Conservation (phyloP, 2,888 invertebrate species). For the Trisateles emortualis region DNA sequence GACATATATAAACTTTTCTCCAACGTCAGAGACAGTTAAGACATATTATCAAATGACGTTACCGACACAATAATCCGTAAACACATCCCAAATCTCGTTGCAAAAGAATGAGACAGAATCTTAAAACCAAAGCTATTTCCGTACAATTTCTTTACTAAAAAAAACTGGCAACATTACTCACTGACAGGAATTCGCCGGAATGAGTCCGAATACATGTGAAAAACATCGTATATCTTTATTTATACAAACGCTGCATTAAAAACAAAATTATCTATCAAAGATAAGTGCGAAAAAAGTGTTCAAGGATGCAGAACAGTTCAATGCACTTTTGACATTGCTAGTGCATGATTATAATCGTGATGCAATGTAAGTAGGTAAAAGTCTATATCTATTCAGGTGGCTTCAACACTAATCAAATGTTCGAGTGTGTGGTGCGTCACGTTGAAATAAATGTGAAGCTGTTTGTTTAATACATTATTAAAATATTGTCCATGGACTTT, state of each 20-base stretch:
- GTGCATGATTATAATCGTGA: constrained; percentile 66
- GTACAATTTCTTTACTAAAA: constrained; percentile 19
- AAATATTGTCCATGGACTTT: no score
- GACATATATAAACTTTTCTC: no score
- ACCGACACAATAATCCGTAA: constrained; percentile 13
- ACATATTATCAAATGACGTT: constrained; percentile 8
- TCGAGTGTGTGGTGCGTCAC: constrained; percentile 12
- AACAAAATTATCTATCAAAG: constrained; percentile 69
- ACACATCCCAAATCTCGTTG: constrained; percentile 6
- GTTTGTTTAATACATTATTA: constrained; percentile 1
- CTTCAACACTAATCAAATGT: constrained; percentile 33
- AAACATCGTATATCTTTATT: constrained; percentile 45
- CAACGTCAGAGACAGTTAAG: neutral
- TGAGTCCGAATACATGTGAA: constrained; percentile 28
- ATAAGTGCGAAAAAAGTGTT: constrained; percentile 69
- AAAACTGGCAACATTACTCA: constrained; percentile 37
- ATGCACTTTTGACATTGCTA: constrained; percentile 78
- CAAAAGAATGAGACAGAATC: constrained; percentile 23
- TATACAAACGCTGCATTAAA: constrained; percentile 48
- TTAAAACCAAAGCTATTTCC: constrained; percentile 6
- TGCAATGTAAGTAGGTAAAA: constrained; percentile 59
- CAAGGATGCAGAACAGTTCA: constrained; percentile 80
- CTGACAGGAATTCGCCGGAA: constrained; percentile 25
- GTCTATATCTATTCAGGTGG: constrained; percentile 34
- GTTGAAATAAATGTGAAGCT: constrained; percentile 6